These are phyloP conservation scores for Kryphioiulus occultus DNA, from an alignment of 2,888 invertebrate species.

Conservation along the genomic window DNA sequence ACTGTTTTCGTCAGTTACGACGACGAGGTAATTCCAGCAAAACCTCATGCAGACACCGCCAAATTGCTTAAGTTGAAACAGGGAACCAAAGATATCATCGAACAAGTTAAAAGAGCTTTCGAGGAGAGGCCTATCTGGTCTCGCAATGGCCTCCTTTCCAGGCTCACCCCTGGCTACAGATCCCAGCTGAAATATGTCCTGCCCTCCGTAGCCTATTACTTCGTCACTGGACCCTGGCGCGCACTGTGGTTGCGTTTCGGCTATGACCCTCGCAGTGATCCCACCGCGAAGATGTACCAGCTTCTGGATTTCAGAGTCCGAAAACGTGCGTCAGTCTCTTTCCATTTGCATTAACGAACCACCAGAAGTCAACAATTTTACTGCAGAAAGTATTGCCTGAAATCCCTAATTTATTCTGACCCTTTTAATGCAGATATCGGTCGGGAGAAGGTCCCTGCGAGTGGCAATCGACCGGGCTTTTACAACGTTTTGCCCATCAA, in stretches of 20 bases:
- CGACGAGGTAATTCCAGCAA: slow-evolving; percentile 70
- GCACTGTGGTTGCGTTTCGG: slow-evolving; percentile 88
- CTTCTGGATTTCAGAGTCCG: slow-evolving; percentile 76
- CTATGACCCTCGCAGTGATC: slow-evolving; percentile 87
- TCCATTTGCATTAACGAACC: too few relatives aligned
- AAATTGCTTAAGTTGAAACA: slow-evolving; percentile 62
- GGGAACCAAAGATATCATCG: slow-evolving; percentile 55
- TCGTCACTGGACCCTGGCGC: slow-evolving; percentile 90
- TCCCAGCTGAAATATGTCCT: slow-evolving; percentile 74
- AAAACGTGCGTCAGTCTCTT: too few relatives aligned
- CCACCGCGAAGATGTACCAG: slow-evolving; percentile 82
- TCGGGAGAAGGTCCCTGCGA: not conserved
- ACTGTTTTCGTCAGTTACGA: slow-evolving; percentile 72
- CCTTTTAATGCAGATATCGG: slow-evolving; percentile 29
- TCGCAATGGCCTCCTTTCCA: slow-evolving; percentile 72
- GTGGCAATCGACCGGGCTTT: not conserved
- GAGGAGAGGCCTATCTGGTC: slow-evolving; percentile 91
- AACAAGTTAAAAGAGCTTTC: slow-evolving; percentile 67
- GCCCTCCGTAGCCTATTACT: slow-evolving; percentile 85
- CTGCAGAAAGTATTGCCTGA: too few relatives aligned
- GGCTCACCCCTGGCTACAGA: slow-evolving; percentile 57
- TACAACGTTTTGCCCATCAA: not conserved
- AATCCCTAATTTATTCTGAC: too few relatives aligned
- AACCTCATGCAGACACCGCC: slow-evolving; percentile 68
- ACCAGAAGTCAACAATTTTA: too few relatives aligned